These are phyloP conservation scores for Frankliniella intonsa DNA, from an alignment of 2,888 invertebrate species.

Conservation along the genomic window DNA sequence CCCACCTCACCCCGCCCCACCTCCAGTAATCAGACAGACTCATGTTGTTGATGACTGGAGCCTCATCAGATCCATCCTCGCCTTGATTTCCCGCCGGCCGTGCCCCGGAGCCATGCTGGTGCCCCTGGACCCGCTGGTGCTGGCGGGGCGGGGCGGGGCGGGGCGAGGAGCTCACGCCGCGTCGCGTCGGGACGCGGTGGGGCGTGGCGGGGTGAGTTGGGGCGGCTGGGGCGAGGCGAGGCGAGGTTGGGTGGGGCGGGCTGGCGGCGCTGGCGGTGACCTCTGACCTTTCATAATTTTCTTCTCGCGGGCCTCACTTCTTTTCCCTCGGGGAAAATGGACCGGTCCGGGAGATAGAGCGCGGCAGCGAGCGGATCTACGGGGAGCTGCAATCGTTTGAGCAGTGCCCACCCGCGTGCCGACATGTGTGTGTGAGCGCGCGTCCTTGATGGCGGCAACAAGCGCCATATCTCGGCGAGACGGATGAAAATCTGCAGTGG, in stretches of 20 bases:
- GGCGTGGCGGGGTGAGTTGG: not conserved
- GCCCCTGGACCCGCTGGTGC: not conserved
- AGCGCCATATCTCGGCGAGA: not conserved
- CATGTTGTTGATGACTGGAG: not conserved
- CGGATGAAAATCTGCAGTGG: not conserved
- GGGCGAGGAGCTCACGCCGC: not conserved
- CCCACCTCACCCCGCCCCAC: not conserved
- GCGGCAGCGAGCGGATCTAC: too few species aligned
- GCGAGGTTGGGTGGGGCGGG: not conserved
- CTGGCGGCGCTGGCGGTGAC: not conserved
- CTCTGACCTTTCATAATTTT: conserved; percentile 14
- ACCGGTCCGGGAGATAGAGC: too few species aligned
- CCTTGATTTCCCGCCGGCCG: conserved; percentile 20
- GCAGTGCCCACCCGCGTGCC: too few species aligned
- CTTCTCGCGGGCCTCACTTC: conserved; percentile 2
- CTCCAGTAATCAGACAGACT: not conserved
- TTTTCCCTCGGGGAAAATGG: not conserved
- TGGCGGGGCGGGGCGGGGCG: not conserved
- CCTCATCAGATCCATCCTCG: not conserved
- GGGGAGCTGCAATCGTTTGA: too few species aligned
- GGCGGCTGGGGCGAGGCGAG: not conserved
- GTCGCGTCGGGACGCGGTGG: not conserved
- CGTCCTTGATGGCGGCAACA: not conserved
- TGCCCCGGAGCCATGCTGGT: not conserved
- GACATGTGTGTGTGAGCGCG: not conserved